These are phyloP conservation scores for Gymnocheta viridis DNA, from an alignment of 2,888 invertebrate genomes.

Conservation along the genomic window DNA sequence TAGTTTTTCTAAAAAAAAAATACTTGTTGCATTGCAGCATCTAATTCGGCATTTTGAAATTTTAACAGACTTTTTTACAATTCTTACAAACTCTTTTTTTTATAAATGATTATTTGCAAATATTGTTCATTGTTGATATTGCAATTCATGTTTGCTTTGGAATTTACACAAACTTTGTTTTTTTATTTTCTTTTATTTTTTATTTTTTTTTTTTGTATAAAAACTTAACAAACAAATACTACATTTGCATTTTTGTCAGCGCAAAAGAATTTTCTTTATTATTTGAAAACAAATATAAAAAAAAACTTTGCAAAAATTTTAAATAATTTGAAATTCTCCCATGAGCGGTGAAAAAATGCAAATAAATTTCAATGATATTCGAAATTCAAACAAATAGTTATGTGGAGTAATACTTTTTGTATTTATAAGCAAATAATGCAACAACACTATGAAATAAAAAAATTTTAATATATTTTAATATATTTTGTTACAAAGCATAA, in stretches of 20 bases:
- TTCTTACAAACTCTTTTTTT: neutral
- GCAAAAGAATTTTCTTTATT: constrained; percentile 10
- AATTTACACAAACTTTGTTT: constrained; percentile 1
- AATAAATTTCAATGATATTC: neutral
- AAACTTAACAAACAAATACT: neutral
- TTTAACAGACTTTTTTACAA: neutral
- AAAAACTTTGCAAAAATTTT: no score
- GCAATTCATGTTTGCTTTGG: constrained; percentile 14
- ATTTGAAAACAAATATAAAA: neutral
- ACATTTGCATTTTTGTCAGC: neutral
- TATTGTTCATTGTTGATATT: neutral
- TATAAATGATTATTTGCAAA: constrained; percentile 1
- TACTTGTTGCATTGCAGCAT: no score
- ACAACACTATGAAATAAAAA: neutral
- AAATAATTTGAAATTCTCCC: neutral
- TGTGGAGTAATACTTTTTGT: neutral
- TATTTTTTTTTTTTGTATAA: neutral
- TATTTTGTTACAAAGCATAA: no score
- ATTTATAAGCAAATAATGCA: no score
- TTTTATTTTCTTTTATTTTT: no score
- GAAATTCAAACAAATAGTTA: neutral
- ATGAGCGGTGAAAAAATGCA: neutral
- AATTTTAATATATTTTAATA: neutral
- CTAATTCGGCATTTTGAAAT: neutral
- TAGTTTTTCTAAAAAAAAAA: no score